Base-by-base conservation (phyloP, 1,140 invertebrate genomes). In the Drosophila kurseongensis region DNA sequence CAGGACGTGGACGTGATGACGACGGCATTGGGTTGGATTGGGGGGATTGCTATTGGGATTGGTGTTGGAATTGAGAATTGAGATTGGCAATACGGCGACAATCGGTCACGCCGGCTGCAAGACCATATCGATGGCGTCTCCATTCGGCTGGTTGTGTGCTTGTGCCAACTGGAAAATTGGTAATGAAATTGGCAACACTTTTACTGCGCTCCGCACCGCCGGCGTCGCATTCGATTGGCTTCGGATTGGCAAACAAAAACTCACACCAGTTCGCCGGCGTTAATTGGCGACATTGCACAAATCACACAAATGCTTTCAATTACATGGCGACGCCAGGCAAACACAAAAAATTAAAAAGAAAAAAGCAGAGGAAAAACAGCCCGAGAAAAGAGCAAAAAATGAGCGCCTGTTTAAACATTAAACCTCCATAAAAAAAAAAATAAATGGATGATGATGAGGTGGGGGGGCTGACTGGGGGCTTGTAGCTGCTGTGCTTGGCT, bases 291-390 rank as follows among this genome's bases (percentile, higher is more conserved):
- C 84, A 89, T 88, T 90, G 80, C 77, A 90, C 84, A 88, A 90
- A 90, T 88, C 86, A 84, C 80, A 84, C 80, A 88, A 90, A 89
- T 80, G 80, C 85, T 84, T 89, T 88, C 83, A 88, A 89, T 88
- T 90, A 80, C 85, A 80, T 62, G 76, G 83, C 72, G 72, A 52
- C 72, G 72, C 72, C 72, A 75, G 63, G 62, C 66, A 72, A 71
- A 72, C 66, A 72, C 42, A 74, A 54, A 62, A 60, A 62, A 41
- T 14, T 9, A n/a, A 29, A 29, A 14, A 48, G 57, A 55, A 68
- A 47, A 32, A 6, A 14, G 9, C n/a, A 23, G 23, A 23, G 23
- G 23, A 23, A 23, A 23, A 23, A 23, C 23, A 23, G 23, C 2
- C 23, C 23, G n/a, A 36, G 12, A 42, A 66, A 75, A 75, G 72